Conservation (phyloP, 1,140 invertebrate genomes). For the Diachasmimorpha longicaudata region DNA sequence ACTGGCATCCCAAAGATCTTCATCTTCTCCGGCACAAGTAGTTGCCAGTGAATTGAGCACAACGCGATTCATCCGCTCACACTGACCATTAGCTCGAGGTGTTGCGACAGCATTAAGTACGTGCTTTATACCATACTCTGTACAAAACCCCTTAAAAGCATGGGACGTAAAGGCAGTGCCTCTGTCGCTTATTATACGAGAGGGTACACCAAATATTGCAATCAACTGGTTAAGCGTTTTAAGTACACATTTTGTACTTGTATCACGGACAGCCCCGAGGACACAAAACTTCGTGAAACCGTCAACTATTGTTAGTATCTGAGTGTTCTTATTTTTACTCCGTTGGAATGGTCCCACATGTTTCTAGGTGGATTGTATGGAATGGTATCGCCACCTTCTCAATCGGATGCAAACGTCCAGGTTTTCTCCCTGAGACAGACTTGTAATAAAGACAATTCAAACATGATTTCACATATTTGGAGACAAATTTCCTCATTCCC, state of each 20-base stretch:
- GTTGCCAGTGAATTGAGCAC: conserved; percentile 37
- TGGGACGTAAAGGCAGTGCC: conserved; percentile 38
- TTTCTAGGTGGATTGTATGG: conserved; percentile 42
- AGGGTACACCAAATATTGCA: conserved; percentile 37
- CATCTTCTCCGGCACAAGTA: conserved; percentile 21
- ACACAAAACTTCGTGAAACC: conserved; percentile 43
- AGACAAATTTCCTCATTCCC: conserved; percentile 25
- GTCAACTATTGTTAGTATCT: conserved; percentile 34
- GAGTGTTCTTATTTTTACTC: conserved; percentile 28
- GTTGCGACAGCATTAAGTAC: conserved; percentile 41
- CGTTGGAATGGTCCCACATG: conserved; percentile 36
- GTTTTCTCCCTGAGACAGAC: conserved; percentile 19
- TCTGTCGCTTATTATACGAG: conserved; percentile 44
- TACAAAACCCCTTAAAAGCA: conserved; percentile 29
- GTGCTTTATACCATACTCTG: conserved; percentile 34
- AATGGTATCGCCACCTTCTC: conserved; percentile 39
- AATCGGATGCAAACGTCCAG: conserved; percentile 38
- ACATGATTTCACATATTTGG: conserved; percentile 28
- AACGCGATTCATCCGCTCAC: conserved; percentile 38
- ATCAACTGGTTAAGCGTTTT: conserved; percentile 20
- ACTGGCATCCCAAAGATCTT: conserved; percentile 37
- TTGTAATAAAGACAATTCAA: not conserved
- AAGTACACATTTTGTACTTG: conserved; percentile 27
- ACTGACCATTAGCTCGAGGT: conserved; percentile 44
- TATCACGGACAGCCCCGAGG: conserved; percentile 38